Evolutionary conservation across 1,140 invertebrate species (phyloP), one percentile per base, ranked within the genome.

Genomic region (Drosophila ercepeae): DNA sequence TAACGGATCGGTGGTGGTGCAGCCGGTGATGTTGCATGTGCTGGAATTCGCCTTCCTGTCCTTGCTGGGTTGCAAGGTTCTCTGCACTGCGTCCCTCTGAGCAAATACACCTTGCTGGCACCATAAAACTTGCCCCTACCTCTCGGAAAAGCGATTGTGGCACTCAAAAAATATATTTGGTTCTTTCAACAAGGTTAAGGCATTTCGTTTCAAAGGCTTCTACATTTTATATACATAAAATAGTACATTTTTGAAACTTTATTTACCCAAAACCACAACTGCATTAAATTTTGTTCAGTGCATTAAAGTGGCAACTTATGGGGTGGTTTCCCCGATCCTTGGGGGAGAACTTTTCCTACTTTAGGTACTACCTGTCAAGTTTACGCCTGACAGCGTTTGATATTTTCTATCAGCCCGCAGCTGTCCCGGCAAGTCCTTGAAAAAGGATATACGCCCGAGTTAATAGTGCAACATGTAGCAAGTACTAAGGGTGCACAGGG

Each of bases 71-170:
- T 64, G 63, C 63, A 50, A 65, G 63, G 63, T 65, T 32, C 59
- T 32, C 39, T 16, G 27, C 34, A n/a, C 11, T 6, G 29, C 41
- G 59, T 72, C 51, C 60, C 57, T 68, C 79, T 88, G 65, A 82
- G 55, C 77, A 86, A 86, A 86, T 88, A 88, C 82, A 86, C 82
- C 83, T 86, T 86, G 82, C 82, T 58, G 57, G 48, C 34, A 11
- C 36, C 55, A 48, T 61, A 61, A 48, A 44, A 55, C 23, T 50
- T 13, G 46, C 16, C 29, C 65, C 82, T 68, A 78, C 82, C 64
- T 69, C 64, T 65, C 51, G 82, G 82, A 88, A 86, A 86, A 86
- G 60, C 69, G 82, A 88, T 64, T 45, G 0, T 2, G 46, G 7
- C 60, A 63, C 60, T 39, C 1, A 0, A 50, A 36, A 23, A 36